Percentiles rank a stretch among this genome's conserved stretches.
Conservation (phyloP, 2,113 vertebrate species). For the Thinocorus orbignyianus region DNA sequence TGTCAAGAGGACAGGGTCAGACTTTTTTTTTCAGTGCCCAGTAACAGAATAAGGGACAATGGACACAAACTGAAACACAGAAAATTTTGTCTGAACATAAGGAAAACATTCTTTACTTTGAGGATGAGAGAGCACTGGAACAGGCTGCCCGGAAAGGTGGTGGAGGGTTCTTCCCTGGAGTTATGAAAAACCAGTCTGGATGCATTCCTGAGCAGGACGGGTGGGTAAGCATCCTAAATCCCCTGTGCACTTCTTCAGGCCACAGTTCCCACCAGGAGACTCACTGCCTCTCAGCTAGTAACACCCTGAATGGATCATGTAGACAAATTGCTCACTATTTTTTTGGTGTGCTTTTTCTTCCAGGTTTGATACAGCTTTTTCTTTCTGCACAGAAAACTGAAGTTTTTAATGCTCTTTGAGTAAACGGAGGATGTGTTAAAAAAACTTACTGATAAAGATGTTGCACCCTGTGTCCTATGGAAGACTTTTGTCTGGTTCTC, state of each 20-base stretch:
- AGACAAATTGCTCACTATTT: not conserved
- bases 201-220: not conserved
- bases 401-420: not conserved
- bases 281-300: not conserved
- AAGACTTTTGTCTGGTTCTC: not conserved
- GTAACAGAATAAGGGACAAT: not conserved
- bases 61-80: not conserved
- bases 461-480: not conserved
- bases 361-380: not conserved
- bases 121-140: not conserved
- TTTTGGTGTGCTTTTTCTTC: not conserved
- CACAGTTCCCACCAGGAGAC: not conserved
- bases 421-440: not conserved
- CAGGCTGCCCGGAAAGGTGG: not conserved
- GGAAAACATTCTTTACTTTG: not conserved
- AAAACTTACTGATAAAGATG: not conserved
- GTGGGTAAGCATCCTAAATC: not conserved
- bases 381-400: not conserved
- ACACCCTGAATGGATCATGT: not conserved
- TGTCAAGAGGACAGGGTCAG: not conserved
- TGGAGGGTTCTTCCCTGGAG: not conserved
- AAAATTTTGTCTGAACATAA: not conserved
- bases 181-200: not conserved
- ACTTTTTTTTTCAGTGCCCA: not conserved
- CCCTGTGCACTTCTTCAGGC: not conserved